Conservation (phyloP, 92 coral and sea anemone species). For the Bergia sp. region DNA sequence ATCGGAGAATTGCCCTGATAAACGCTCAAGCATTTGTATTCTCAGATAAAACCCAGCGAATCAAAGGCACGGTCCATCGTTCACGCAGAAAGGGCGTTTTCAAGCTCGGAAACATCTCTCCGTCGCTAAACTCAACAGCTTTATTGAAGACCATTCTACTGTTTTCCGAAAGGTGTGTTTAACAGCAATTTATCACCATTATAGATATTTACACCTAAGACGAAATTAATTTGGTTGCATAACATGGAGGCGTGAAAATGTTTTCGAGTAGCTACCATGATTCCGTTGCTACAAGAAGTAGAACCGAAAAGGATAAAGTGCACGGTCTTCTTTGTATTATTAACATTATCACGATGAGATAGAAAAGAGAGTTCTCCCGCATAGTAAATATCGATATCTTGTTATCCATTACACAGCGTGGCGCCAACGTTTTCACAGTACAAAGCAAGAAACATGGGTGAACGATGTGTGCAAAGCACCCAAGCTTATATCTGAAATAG, state of each 20-base stretch:
- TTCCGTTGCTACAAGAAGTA: not conserved
- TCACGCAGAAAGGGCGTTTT: not conserved
- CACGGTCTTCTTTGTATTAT: not conserved
- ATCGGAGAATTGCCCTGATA: conserved; percentile 42
- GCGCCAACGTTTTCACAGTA: not conserved
- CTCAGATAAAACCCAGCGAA: conserved; percentile 9
- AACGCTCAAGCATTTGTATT: conserved; percentile 1
- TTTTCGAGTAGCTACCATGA: not conserved
- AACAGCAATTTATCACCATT: conserved; percentile 28
- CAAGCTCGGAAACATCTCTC: not conserved
- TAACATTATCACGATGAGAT: not conserved
- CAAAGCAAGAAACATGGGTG: not conserved
- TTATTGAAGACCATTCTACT: not conserved
- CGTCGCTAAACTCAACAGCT: conserved; percentile 3
- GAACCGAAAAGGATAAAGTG: not conserved
- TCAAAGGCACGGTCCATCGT: not conserved
- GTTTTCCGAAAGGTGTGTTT: conserved; percentile 32
- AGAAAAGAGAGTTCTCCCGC: conserved; percentile 11
- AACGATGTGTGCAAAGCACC: not conserved
- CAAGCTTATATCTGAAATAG: not conserved
- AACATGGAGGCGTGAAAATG: too few species aligned
- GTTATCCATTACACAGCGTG: conserved; percentile 2
- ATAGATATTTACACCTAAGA: not conserved
- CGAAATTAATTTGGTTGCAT: not conserved
- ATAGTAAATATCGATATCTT: not conserved